Evolutionary conservation across 2,113 vertebrate species (phyloP).

Genomic region (Carlito syrichta): DNA sequence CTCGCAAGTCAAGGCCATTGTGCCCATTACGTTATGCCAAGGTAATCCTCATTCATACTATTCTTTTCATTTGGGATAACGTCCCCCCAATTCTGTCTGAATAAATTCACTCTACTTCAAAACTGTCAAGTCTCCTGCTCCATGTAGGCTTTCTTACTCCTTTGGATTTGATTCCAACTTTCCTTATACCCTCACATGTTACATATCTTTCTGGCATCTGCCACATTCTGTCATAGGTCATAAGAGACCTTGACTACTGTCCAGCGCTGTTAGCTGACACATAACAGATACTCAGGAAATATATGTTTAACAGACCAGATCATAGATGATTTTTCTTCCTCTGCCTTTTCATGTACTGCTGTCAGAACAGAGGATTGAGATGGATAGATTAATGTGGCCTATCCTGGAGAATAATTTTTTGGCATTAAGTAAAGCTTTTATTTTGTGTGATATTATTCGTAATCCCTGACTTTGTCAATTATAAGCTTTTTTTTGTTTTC

Average conservation of each 20-base stretch:
- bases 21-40: neutral
- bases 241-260: neutral
- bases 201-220: neutral
- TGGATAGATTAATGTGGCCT: neutral
- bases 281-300: neutral
- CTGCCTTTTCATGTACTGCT: neutral
- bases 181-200: neutral
- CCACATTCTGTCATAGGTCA: neutral
- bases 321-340: neutral
- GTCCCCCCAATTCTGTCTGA: neutral
- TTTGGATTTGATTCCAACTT: neutral
- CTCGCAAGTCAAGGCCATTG: too few species aligned
- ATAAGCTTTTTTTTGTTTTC: neutral
- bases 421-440: neutral
- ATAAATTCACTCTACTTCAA: neutral
- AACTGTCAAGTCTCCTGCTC: neutral
- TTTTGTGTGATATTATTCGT: neutral
- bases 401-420: neutral
- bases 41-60: neutral
- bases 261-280: neutral
- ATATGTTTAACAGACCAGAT: neutral
- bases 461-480: neutral
- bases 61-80: neutral
- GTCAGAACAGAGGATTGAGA: neutral
- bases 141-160: neutral